These are phyloP conservation scores for Samia ricini DNA, from an alignment of 1,140 invertebrate species.

Conservation along the genomic window DNA sequence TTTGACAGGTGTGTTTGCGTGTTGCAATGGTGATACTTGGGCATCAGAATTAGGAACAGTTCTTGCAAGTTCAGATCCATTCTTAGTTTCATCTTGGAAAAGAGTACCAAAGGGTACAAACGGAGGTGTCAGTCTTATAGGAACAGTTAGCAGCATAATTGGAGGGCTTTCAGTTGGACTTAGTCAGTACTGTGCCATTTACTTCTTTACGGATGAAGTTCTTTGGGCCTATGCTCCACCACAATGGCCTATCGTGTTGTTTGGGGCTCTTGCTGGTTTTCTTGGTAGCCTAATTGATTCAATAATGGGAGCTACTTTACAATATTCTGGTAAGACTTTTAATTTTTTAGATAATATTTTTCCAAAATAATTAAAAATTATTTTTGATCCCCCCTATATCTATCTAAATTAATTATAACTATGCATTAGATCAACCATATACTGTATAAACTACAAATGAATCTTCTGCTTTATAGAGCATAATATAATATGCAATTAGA, in stretches of 20 bases:
- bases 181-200: constrained; percentile 83
- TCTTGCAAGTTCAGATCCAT: constrained; percentile 82
- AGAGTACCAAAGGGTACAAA: constrained; percentile 91
- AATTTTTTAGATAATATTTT: too few relatives aligned
- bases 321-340: constrained; percentile 86
- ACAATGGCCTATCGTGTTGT: constrained; percentile 87
- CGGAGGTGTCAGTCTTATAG: constrained; percentile 86
- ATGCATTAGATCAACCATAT: too few relatives aligned
- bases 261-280: constrained; percentile 85
- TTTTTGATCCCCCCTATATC: too few relatives aligned
- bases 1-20: constrained; percentile 83
- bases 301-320: constrained; percentile 89
- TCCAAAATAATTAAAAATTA: too few relatives aligned
- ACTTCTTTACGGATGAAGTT: constrained; percentile 81
- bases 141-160: constrained; percentile 84
- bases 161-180: constrained; percentile 88
- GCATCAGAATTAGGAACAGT: constrained; percentile 93
- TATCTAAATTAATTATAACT: too few relatives aligned
- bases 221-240: constrained; percentile 81
- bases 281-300: constrained; percentile 92
- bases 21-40: constrained; percentile 94
- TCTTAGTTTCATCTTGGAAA: constrained; percentile 86
- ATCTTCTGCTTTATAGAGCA: too few relatives aligned
- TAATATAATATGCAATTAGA: too few relatives aligned
- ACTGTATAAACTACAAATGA: too few relatives aligned